phyloP scores from a whole-genome alignment of 2,797 vertebrate genomes.

The Gallinago stenura region DNA sequence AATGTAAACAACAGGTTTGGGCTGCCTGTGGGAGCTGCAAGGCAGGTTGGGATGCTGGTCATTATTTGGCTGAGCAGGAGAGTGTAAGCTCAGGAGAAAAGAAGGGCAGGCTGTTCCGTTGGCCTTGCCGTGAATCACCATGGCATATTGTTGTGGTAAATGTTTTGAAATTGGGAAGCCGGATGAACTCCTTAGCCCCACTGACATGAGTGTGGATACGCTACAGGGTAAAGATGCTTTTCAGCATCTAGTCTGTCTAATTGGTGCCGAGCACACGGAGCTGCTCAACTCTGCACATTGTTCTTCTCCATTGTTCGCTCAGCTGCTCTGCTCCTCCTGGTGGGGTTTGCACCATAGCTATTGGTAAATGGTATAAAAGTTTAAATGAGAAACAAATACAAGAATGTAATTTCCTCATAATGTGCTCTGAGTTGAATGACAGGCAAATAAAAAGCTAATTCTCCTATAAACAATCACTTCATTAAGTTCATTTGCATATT shows the following conservation, averaged over 20 bases:
- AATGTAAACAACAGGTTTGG: background rate
- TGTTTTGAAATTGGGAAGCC: background rate
- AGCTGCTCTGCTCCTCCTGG: background rate
- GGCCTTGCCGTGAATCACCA: background rate
- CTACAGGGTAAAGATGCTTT: background rate
- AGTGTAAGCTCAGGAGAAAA: background rate
- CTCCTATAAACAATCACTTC: background rate
- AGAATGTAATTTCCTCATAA: background rate
- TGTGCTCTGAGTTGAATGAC: background rate
- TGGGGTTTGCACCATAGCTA: background rate
- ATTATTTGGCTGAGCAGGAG: background rate
- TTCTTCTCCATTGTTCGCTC: background rate
- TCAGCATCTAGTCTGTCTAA: background rate
- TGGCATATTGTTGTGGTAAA: background rate
- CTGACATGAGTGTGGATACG: background rate
- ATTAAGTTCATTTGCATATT: background rate
- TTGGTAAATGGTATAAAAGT: background rate
- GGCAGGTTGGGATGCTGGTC: background rate
- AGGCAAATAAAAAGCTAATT: background rate
- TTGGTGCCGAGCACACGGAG: background rate
- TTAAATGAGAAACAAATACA: background rate
- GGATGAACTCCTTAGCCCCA: background rate
- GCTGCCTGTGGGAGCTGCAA: background rate
- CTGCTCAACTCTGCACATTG: background rate
- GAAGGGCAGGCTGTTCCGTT: background rate